Base-by-base conservation (phyloP, 2,888 invertebrate genomes). In the Cremastinae sp. region DNA sequence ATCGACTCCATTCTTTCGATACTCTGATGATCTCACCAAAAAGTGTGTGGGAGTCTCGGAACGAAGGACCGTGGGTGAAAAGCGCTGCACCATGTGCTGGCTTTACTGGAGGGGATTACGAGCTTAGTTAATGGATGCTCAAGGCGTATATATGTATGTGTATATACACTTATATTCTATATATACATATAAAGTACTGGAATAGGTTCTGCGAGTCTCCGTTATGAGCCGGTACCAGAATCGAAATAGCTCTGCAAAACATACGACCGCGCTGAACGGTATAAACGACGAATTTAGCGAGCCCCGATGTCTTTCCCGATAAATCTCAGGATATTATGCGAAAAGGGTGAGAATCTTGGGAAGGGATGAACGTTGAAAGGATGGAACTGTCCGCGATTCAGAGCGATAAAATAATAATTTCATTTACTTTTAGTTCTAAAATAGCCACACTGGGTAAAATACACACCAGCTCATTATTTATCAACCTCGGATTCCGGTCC, bases 121-220 rank as follows among this genome's bases (percentile, higher is more conserved):
- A 84, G 88, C 85, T 88, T 88, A 87, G 88, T 86, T 89, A 88
- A 89, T 88, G 87, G 88, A 88, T 85, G 87, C 85, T 83, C 83
- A 79, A n/a, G 16, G n/a, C n/a, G n/a, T n/a, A n/a, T n/a, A n/a
- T n/a, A n/a, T n/a, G n/a, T n/a, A n/a, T n/a, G n/a, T n/a, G n/a
- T n/a, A n/a, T n/a, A n/a, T n/a, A n/a, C n/a, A n/a, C n/a, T n/a
- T n/a, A 41, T 39, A 20, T 28, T 9, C 2, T 12, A 18, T 83
- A 70, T 65, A 73, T 56, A 86, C 80, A 79, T 80, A 80, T 80
- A 70, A 66, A 14, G 43, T 28, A 2, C 28, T 28, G 28, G 28
- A 5, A 28, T 3, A 28, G 2, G 28, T 28, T 28, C 28, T 2
- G 28, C 2, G 28, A 28, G 28, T 5, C 28, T 5, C 28, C 28